Evolutionary conservation across 2,888 invertebrate species (phyloP).

Genomic region (Pseudoips prasinana): DNA sequence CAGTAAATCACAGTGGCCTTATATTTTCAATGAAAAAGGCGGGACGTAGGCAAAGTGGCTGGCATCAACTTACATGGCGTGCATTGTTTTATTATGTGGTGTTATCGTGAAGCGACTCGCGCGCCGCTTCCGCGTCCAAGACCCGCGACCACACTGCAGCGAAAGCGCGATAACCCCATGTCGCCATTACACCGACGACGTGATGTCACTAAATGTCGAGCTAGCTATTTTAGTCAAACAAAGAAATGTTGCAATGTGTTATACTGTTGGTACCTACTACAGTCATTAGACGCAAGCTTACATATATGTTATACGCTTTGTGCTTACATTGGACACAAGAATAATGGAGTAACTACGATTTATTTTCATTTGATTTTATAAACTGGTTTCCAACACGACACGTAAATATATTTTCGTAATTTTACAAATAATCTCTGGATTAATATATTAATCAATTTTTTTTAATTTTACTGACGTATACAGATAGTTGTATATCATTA

Average conservation of each 20-base stretch:
- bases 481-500: too few species aligned
- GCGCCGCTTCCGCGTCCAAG: conserved; percentile 45
- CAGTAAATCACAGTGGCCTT: conserved; percentile 26
- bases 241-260: not conserved
- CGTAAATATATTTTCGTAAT: too few species aligned
- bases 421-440: too few species aligned
- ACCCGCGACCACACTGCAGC: conserved; percentile 18
- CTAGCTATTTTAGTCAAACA: conserved; percentile 1
- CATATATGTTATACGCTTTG: too few species aligned
- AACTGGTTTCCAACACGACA: too few species aligned
- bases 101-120: conserved; percentile 39
- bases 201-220: conserved; percentile 22
- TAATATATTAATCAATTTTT: too few species aligned
- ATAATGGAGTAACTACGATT: too few species aligned
- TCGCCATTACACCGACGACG: conserved; percentile 17
- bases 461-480: too few species aligned
- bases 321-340: too few species aligned
- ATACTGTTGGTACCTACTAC: too few species aligned
- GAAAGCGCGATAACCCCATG: conserved; percentile 29
- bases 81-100: conserved; percentile 55
- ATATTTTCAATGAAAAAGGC: conserved; percentile 33
- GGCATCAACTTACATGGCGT: conserved; percentile 26
- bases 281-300: too few species aligned
- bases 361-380: too few species aligned
- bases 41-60: conserved; percentile 24